phyloP scores from a whole-genome alignment of 2,113 vertebrate species.

The Clupea harengus region DNA sequence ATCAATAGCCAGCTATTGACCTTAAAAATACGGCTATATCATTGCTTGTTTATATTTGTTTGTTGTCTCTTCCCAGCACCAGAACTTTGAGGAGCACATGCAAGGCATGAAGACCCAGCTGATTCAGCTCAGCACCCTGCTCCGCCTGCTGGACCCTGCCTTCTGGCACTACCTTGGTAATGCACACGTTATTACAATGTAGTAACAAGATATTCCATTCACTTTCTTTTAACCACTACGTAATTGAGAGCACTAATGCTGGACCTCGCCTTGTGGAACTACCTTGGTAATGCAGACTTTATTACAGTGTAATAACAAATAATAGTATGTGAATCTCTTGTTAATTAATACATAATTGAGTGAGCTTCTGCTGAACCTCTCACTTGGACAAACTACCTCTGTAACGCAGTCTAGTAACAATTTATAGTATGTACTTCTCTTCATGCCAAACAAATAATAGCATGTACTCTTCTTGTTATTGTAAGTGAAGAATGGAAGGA shows the following conservation, averaged over 20 bases:
- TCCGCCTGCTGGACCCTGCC: slow-evolving; percentile 86
- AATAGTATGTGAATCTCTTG: too few species aligned
- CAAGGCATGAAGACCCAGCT: slow-evolving; percentile 98
- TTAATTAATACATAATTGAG: too few species aligned
- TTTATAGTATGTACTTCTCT: too few species aligned
- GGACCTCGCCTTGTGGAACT: not conserved
- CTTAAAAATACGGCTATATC: not conserved
- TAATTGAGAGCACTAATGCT: not conserved
- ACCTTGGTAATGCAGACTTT: not conserved
- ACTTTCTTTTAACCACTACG: not conserved
- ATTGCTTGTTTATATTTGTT: not conserved
- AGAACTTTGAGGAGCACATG: slow-evolving; percentile 99
- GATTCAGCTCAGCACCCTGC: slow-evolving; percentile 91
- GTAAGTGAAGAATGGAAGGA: too few species aligned
- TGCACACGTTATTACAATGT: not conserved
- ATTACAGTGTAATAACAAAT: slow-evolving; percentile 45
- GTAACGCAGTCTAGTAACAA: too few species aligned
- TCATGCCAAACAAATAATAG: too few species aligned
- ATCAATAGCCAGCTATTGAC: not conserved
- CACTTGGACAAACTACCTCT: too few species aligned
- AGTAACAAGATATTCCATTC: not conserved
- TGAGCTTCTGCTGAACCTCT: too few species aligned
- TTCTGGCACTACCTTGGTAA: slow-evolving; percentile 92
- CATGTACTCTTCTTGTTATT: too few species aligned
- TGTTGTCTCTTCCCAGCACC: slow-evolving; percentile 73